Evolutionary conservation across 2,797 vertebrate genomes (phyloP).

Genomic region (Ctenopoma multispine): DNA sequence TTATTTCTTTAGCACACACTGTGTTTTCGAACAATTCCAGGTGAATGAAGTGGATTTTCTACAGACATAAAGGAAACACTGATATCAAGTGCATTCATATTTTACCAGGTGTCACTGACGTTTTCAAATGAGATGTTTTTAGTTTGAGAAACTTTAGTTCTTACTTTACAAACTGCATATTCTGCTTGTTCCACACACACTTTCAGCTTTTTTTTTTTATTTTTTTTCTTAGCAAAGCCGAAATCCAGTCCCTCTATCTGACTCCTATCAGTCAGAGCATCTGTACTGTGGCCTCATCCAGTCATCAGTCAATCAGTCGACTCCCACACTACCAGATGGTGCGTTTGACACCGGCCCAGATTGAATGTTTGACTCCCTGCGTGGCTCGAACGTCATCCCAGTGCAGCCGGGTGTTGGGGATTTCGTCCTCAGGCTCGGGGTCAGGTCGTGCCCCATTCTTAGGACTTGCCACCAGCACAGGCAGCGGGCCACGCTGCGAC

Average conservation of each 20-base stretch:
- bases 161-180: background rate
- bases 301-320: background rate
- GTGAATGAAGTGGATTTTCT: background rate
- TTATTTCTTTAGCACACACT: background rate
- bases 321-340: constrained; percentile 77
- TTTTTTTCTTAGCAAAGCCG: background rate
- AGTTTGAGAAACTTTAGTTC: background rate
- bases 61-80: constrained; percentile 2
- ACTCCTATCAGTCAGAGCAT: constrained; percentile 10
- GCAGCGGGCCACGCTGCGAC: constrained; percentile 87
- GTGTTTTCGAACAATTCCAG: constrained; percentile 9
- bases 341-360: constrained; percentile 88
- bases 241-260: background rate
- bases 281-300: background rate
- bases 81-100: background rate
- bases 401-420: constrained; percentile 86
- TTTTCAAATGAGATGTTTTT: background rate
- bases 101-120: background rate
- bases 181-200: background rate
- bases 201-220: too few species aligned
- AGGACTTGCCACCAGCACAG: constrained; percentile 88
- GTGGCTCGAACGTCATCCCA: constrained; percentile 87
- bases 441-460: constrained; percentile 60
- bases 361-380: constrained; percentile 87
- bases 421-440: constrained; percentile 85